These are phyloP conservation scores for Nebria brevicollis DNA, from an alignment of 2,888 invertebrate genomes.

Conservation along the genomic window DNA sequence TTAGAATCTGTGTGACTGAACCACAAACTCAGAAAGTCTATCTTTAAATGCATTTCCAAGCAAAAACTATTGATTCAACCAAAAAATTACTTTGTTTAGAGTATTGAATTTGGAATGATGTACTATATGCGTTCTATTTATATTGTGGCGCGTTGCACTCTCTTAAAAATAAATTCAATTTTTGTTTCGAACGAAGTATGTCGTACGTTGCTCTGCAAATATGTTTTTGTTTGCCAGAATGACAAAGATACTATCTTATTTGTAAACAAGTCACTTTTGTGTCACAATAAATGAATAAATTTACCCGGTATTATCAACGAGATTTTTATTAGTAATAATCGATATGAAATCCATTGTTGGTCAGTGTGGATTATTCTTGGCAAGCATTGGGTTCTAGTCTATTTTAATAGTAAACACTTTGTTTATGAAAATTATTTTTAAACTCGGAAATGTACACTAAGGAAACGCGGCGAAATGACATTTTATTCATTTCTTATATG, in stretches of 20 bases:
- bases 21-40: not conserved
- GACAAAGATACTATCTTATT: slow-evolving; percentile 14
- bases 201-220: slow-evolving; percentile 24
- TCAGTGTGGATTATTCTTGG: not conserved
- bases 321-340: not conserved
- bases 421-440: not conserved
- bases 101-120: not conserved
- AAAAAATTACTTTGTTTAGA: slow-evolving; percentile 26
- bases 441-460: not conserved
- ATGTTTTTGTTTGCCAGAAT: slow-evolving; percentile 33
- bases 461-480: not conserved
- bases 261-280: not conserved
- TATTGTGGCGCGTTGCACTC: slow-evolving; percentile 30
- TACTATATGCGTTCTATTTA: slow-evolving; percentile 17
- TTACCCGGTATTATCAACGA: not conserved
- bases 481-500: too few relatives aligned
- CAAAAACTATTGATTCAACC: slow-evolving; percentile 15
- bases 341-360: not conserved
- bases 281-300: not conserved
- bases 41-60: not conserved
- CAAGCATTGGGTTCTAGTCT: not conserved
- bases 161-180: not conserved
- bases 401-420: not conserved
- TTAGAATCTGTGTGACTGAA: not conserved
- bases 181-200: not conserved